Evolutionary conservation across 2,888 invertebrate genomes (phyloP).

Genomic region (Helobdella robusta): DNA sequence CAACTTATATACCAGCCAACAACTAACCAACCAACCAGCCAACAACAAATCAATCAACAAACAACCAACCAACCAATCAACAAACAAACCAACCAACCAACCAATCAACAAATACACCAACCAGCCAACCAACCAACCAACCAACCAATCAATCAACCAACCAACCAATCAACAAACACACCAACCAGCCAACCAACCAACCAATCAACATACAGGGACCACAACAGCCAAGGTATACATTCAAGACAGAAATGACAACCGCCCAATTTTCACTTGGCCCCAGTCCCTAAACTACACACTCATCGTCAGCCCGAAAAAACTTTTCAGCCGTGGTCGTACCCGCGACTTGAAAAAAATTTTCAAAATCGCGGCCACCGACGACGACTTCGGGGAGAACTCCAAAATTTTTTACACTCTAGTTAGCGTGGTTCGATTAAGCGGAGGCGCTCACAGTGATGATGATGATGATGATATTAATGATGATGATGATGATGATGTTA

Average conservation of each 20-base stretch:
- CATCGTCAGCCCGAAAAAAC: constrained; percentile 28
- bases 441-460: background rate
- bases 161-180: background rate
- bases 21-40: background rate
- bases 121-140: background rate
- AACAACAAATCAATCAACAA: background rate
- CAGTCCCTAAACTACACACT: constrained; percentile 27
- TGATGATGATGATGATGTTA: background rate
- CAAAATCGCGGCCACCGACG: constrained; percentile 26
- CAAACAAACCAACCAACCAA: background rate
- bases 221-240: constrained; percentile 16
- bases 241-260: constrained; percentile 31
- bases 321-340: too few species aligned
- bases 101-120: background rate
- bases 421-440: background rate
- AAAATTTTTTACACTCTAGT: constrained; percentile 21
- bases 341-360: too few species aligned
- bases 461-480: background rate
- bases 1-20: background rate
- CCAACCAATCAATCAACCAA: background rate
- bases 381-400: constrained; percentile 30
- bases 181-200: background rate
- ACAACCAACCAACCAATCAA: background rate
- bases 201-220: constrained; percentile 1
- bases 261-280: constrained; percentile 30